Evolutionary conservation across 2,797 vertebrate genomes (phyloP), one percentile per base, ranked within the genome.

Genomic region (Syngnathus acus): DNA sequence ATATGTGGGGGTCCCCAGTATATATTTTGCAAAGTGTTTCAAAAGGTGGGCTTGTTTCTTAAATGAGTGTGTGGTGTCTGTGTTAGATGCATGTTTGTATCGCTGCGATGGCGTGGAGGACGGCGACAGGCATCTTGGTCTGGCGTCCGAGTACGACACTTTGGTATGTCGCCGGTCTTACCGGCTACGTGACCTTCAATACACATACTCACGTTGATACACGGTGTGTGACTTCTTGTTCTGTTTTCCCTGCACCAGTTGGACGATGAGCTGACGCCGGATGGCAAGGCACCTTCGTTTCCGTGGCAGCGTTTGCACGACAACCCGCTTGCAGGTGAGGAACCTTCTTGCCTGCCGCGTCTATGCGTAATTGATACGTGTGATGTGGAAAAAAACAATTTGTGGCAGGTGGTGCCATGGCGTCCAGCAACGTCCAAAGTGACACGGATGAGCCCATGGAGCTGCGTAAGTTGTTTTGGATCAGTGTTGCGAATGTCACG

Each of bases 51-150:
- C 13, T 43, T 43, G 42, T 42, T 45, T 45, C 11, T 45, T 45
- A 16, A 45, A 45, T 1, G 13, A 5, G 14, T 47, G 43, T 6
- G 43, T 45, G 14, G 26, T n/a, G 32, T 66, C 39, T 57, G 10
- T 53, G 26, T 16, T 83, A 93, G 92, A 93, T 90, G 91, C 92
- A 73, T 93, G 92, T 67, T 85, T 93, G 74, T 92, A 87, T 71
- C 89, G 89, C 79, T 93, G 88, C 68, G 92, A 92, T 81, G 90
- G 88, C 0, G 90, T 92, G 68, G 89, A 91, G 14, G 92, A 92
- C 81, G 90, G 88, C 0, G 90, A 93, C 70, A 88, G 91, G 14
- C 73, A 23, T 0, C 85, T 85, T 54, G 9, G 66, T 65, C 65
- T 67, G 1, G 81, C 80, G 9, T 21, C 85, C 73, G 86, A 84